Evolutionary conservation across 2,888 invertebrate genomes (phyloP), one percentile per base, ranked within the genome.

Genomic region (Caenorhabditis uteleia): DNA sequence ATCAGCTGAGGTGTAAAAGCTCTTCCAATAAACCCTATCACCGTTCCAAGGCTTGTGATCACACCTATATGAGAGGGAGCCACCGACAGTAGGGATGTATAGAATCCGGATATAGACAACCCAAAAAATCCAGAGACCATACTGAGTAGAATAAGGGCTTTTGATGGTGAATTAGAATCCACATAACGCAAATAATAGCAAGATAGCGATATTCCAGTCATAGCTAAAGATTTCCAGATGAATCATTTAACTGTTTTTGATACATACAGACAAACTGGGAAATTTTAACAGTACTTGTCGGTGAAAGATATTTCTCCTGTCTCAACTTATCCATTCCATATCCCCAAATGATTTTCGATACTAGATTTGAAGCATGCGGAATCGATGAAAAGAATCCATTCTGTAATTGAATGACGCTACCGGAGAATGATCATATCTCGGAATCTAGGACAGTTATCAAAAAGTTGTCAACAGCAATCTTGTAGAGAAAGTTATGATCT

Each of bases 1-100:
- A 77, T 74, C 20, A 74, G 16, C 5, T 48, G 40, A 12, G 78
- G 78, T 1, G 74, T 68, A 29, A 61, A 34, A 31, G 68, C 45
- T 16, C 71, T 54, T 8, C 74, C 77, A 33, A 71, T 36, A 38
- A 69, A 70, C 10, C 70, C 66, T 66, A 74, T 59, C 14, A 74
- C 45, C 43, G 70, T 70, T 25, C 51, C 49, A 12, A 79, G 38
- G 18, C 77, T 69, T 27, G 76, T 71, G 38, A 79, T 21, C 3
- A 65, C 64, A 31, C 79, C 79, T 10, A 74, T 76, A 45, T 77
- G 70, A 2, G 64, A 64, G 1, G 79, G 79, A 8, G 79, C 77
- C 8, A 79, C 34, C 2, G 74, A 72, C 12, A 79, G 51, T 39
- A 79, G 48, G 5, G 71, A 68, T 7, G 78, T 79, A 48, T 74